Evolutionary conservation across 2,888 invertebrate genomes (phyloP).

Genomic region (Netelia inedita): DNA sequence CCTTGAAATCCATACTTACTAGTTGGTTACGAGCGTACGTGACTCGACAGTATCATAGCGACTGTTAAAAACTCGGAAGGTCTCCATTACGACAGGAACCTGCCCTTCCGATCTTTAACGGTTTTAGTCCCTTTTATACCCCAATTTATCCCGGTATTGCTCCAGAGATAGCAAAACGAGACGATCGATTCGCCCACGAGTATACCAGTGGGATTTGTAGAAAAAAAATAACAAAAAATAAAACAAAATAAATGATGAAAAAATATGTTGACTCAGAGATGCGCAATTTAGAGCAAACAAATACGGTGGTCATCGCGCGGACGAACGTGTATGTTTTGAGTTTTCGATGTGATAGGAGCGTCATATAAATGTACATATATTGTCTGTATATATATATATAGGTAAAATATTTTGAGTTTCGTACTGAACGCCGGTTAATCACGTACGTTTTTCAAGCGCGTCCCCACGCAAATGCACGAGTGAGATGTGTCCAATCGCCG

Average conservation of each 20-base stretch:
- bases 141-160: background rate
- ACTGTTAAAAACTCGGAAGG: slow-evolving; percentile 24
- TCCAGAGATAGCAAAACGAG: background rate
- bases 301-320: background rate
- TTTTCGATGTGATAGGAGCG: background rate
- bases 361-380: background rate
- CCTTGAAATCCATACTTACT: slow-evolving; percentile 54
- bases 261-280: slow-evolving; percentile 6
- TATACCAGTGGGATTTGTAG: background rate
- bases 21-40: slow-evolving; percentile 42
- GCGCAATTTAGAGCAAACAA: background rate
- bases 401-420: slow-evolving; percentile 55
- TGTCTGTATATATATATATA: too few species aligned
- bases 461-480: slow-evolving; percentile 51
- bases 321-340: background rate
- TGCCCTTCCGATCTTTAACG: background rate
- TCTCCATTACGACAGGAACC: background rate
- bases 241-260: slow-evolving; percentile 20
- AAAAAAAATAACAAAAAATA: background rate
- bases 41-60: slow-evolving; percentile 47
- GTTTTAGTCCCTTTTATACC: background rate
- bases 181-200: background rate
- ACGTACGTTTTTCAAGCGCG: slow-evolving; percentile 60
- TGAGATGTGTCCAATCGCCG: slow-evolving; percentile 71
- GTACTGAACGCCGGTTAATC: slow-evolving; percentile 72